Conservation (phyloP, 35 echinoderm and acorn worm genomes). For the Eucidaris tribuloides region DNA sequence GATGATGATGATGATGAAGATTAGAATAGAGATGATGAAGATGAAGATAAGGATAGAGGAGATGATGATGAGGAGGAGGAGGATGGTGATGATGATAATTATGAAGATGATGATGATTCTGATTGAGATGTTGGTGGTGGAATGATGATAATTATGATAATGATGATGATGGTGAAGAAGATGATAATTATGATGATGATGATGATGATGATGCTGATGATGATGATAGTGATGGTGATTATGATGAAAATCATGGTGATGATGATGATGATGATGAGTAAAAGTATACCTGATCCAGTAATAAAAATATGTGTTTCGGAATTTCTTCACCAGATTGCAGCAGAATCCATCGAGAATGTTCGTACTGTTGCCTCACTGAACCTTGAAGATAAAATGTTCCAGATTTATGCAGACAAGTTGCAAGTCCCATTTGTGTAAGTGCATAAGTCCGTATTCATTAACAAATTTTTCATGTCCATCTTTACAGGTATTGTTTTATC, state of each 20-base stretch:
- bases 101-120: neutral
- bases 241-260: neutral
- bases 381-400: conserved; percentile 3
- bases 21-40: neutral
- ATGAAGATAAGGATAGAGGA: neutral
- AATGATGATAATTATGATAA: conserved; percentile 3
- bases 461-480: neutral
- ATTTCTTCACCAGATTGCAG: neutral
- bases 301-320: neutral
- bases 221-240: neutral
- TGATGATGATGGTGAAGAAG: neutral
- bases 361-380: conserved; percentile 65
- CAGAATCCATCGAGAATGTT: conserved; percentile 76
- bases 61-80: conserved; percentile 8
- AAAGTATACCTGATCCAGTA: neutral
- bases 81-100: neutral
- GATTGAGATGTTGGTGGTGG: neutral
- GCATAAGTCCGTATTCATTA: neutral
- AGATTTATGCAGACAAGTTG: conserved; percentile 22
- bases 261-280: neutral
- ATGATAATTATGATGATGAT: neutral
- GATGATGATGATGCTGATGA: conserved; percentile 27
- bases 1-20: neutral
- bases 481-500: neutral
- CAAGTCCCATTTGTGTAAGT: conserved; percentile 58